phyloP scores from a whole-genome alignment of 2,797 vertebrate genomes.

The Sciaenops ocellatus region DNA sequence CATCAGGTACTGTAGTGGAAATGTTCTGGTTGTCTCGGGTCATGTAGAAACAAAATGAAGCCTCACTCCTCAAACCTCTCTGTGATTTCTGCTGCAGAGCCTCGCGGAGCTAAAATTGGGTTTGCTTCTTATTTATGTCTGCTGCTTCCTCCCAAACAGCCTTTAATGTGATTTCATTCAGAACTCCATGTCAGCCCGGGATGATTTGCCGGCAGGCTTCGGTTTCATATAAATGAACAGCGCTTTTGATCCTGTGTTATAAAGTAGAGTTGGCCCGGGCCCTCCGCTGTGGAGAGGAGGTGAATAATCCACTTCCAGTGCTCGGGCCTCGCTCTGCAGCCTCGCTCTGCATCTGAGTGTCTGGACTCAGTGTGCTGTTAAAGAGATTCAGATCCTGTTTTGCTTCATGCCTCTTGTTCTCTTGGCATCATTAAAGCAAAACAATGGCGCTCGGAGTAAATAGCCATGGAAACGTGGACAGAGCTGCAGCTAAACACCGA shows the following conservation, averaged over 20 bases:
- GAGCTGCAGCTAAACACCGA: slow-evolving; percentile 41
- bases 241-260: slow-evolving; percentile 41
- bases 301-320: slow-evolving; percentile 31
- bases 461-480: slow-evolving; percentile 56
- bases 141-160: slow-evolving; percentile 43
- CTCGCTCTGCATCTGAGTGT: not conserved
- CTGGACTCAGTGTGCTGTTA: slow-evolving; percentile 56
- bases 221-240: slow-evolving; percentile 37
- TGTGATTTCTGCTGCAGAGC: slow-evolving; percentile 13
- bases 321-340: slow-evolving; percentile 24
- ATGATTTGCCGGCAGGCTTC: slow-evolving; percentile 41
- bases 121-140: slow-evolving; percentile 49
- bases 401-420: slow-evolving; percentile 63
- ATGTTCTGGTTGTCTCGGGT: slow-evolving; percentile 11
- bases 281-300: slow-evolving; percentile 25
- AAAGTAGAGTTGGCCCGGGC: slow-evolving; percentile 21
- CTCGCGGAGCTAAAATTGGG: not conserved
- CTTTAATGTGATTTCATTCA: slow-evolving; percentile 50
- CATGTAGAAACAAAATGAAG: not conserved
- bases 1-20: not conserved
- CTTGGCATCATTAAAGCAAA: slow-evolving; percentile 64
- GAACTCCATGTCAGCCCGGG: slow-evolving; percentile 27
- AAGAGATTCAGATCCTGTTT: slow-evolving; percentile 62
- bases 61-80: not conserved
- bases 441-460: slow-evolving; percentile 52